A percentile compares a stretch with the other conserved stretches of the same genome.
Conservation (phyloP, 2,888 invertebrate genomes). For the Gymnoscelis rufifasciata region DNA sequence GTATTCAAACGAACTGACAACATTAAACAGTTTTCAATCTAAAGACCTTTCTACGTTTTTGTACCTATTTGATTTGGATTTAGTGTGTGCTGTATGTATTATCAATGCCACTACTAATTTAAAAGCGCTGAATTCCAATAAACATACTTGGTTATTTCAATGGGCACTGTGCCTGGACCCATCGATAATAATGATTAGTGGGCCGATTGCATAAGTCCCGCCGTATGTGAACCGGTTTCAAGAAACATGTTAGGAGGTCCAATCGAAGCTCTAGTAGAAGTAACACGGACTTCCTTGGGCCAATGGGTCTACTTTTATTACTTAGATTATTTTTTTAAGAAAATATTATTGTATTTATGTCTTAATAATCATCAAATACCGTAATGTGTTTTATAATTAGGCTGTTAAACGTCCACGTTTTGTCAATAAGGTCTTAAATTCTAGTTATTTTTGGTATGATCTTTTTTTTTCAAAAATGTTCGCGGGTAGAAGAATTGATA, state of each 20-base stretch:
- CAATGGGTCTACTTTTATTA: constrained; percentile 6
- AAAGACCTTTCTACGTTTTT: constrained; percentile 6
- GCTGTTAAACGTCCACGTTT: too few species aligned
- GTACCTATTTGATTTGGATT: too few species aligned
- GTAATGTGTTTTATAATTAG: too few species aligned
- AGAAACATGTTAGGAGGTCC: constrained; percentile 74
- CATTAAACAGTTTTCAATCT: constrained; percentile 4
- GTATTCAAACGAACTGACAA: constrained; percentile 7
- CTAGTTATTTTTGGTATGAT: too few species aligned
- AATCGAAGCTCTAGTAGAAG: constrained; percentile 27
- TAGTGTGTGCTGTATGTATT: constrained; percentile 1
- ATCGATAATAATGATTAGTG: constrained; percentile 51
- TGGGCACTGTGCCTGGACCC: constrained; percentile 16
- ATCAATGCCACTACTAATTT: not conserved
- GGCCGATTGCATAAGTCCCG: constrained; percentile 67
- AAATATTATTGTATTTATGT: too few species aligned
- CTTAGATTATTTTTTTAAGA: not conserved
- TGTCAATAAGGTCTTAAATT: too few species aligned
- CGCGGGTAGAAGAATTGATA: too few species aligned
- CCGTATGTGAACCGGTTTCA: constrained; percentile 70
- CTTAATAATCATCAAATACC: too few species aligned
- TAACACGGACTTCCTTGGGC: constrained; percentile 23
- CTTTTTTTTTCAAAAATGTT: too few species aligned
- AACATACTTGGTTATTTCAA: too few species aligned
- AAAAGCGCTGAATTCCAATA: too few species aligned